phyloP scores from a whole-genome alignment of 2,888 invertebrate genomes.

The Calameuta filiformis region DNA sequence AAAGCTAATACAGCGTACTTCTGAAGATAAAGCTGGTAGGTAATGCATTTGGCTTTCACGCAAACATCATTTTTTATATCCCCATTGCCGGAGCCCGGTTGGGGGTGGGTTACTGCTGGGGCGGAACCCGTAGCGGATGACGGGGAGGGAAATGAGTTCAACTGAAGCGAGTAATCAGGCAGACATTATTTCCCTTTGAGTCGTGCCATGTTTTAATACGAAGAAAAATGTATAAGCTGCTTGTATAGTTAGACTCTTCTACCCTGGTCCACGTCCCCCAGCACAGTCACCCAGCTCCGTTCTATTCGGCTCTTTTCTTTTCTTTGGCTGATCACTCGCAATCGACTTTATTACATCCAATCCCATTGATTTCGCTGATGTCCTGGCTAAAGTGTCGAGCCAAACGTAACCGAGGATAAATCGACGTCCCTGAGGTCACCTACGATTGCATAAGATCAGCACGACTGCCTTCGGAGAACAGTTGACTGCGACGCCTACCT shows the following conservation, averaged over 20 bases:
- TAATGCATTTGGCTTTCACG: conserved; percentile 65
- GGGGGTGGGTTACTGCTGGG: conserved; percentile 8
- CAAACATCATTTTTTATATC: conserved; percentile 65
- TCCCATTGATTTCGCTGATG: conserved; percentile 13
- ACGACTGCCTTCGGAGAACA: too few relatives aligned
- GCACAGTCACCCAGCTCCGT: background rate
- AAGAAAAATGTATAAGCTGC: conserved; percentile 57
- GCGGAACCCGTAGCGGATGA: conserved; percentile 11
- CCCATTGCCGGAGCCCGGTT: conserved; percentile 44
- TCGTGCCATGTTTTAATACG: conserved; percentile 59
- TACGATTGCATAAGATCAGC: too few relatives aligned
- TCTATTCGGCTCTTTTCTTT: background rate
- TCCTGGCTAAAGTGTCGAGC: background rate
- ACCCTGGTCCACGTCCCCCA: background rate
- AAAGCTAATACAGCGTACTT: conserved; percentile 61
- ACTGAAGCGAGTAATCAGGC: conserved; percentile 65
- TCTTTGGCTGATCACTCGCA: conserved; percentile 32
- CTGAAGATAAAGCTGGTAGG: conserved; percentile 61
- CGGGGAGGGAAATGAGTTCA: conserved; percentile 44
- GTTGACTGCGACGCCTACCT: too few relatives aligned
- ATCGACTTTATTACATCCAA: conserved; percentile 45
- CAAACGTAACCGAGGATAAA: too few relatives aligned
- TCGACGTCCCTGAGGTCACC: too few relatives aligned
- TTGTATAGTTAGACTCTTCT: conserved; percentile 27
- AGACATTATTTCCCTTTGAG: conserved; percentile 66